Percentiles rank a stretch among this genome's conserved stretches.
These are phyloP conservation scores for Elysia chlorotica DNA, from an alignment of 1,140 invertebrate genomes.

Conservation along the genomic window DNA sequence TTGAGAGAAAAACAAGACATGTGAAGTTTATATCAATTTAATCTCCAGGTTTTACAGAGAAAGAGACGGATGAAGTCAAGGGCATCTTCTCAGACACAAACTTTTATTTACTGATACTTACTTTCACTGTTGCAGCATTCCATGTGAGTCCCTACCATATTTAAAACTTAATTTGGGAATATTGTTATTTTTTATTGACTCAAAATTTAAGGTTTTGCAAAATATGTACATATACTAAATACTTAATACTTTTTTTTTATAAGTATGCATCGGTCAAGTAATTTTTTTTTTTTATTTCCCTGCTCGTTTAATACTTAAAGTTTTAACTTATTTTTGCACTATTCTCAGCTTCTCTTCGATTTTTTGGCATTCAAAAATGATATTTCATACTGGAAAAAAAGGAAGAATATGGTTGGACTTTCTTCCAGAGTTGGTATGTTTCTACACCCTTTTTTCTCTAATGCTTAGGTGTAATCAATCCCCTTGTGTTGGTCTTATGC, in stretches of 20 bases:
- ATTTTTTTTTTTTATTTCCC: background rate
- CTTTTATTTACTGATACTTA: slow-evolving; percentile 87
- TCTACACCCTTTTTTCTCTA: too few relatives aligned
- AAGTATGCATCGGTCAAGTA: background rate
- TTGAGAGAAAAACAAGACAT: too few relatives aligned
- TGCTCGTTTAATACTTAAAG: background rate
- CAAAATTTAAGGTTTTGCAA: background rate
- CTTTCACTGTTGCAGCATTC: slow-evolving; percentile 88
- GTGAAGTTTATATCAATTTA: slow-evolving; percentile 6
- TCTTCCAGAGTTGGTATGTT: slow-evolving; percentile 74
- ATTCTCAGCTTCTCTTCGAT: slow-evolving; percentile 89
- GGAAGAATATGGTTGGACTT: slow-evolving; percentile 84
- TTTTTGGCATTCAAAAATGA: slow-evolving; percentile 98
- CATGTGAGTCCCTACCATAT: slow-evolving; percentile 87
- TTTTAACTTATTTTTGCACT: background rate
- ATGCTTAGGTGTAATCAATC: too few relatives aligned
- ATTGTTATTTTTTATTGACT: background rate
- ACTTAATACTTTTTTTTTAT: background rate
- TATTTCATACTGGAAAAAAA: slow-evolving; percentile 89
- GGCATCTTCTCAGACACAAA: slow-evolving; percentile 96
- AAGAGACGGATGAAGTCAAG: slow-evolving; percentile 96
- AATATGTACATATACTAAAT: too few relatives aligned
- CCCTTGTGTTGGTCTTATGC: too few relatives aligned
- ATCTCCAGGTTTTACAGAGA: slow-evolving; percentile 80
- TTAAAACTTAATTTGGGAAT: background rate